Evolutionary conservation across 2,888 invertebrate genomes (phyloP).

Genomic region (Cataglyphis altisquamis): DNA sequence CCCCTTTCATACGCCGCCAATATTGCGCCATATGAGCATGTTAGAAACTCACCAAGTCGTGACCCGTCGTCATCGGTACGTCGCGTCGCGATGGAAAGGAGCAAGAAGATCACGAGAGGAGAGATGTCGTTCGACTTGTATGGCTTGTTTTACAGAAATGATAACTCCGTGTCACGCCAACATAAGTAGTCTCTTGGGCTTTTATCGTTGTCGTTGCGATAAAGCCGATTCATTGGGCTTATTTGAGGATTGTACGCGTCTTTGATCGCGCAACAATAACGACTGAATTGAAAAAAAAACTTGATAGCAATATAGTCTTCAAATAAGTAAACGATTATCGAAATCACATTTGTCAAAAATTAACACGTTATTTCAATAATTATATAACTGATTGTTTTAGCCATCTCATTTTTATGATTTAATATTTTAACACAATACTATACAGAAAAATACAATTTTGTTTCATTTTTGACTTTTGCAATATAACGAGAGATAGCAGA

Average conservation of each 20-base stretch:
- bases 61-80: conserved; percentile 63
- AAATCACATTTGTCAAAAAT: not conserved
- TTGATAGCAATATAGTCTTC: not conserved
- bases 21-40: conserved; percentile 38
- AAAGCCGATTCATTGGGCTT: conserved; percentile 35
- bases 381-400: not conserved
- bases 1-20: conserved; percentile 66
- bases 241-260: not conserved
- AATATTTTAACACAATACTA: not conserved
- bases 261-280: conserved; percentile 11
- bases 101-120: conserved; percentile 6
- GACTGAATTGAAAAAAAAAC: not conserved
- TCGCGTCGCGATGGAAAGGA: conserved; percentile 32
- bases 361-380: not conserved
- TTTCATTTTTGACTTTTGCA: not conserved
- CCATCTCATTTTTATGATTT: not conserved
- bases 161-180: conserved; percentile 29
- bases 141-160: conserved; percentile 30
- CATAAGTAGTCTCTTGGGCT: not conserved
- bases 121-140: conserved; percentile 31
- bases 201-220: conserved; percentile 41
- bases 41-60: conserved; percentile 62
- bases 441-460: not conserved
- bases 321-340: not conserved
- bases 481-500: not conserved